Percentiles rank a stretch among this genome's conserved stretches.
Conservation (phyloP, 2,113 vertebrate genomes). For the Mungos mungo region DNA sequence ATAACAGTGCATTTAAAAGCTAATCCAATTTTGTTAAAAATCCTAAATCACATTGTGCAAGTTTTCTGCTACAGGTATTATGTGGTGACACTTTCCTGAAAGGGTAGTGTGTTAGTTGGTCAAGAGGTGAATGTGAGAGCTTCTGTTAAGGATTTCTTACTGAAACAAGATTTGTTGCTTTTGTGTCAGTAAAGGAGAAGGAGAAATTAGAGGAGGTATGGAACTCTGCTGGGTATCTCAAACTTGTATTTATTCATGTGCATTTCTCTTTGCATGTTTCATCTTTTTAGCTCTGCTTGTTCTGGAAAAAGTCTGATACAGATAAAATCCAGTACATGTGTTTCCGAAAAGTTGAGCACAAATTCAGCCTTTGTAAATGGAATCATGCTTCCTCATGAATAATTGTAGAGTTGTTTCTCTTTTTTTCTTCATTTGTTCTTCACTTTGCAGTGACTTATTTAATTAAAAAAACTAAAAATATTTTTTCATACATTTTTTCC, state of each 20-base stretch:
- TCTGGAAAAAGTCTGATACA: neutral
- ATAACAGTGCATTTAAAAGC: neutral
- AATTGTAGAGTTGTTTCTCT: neutral
- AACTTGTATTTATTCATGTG: neutral
- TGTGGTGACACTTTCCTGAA: neutral
- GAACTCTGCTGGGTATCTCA: neutral
- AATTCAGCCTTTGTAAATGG: neutral
- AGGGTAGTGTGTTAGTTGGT: neutral
- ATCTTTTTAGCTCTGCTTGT: neutral
- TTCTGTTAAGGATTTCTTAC: neutral
- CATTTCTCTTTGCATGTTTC: slow-evolving; percentile 1
- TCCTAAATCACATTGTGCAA: neutral
- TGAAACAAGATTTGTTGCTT: neutral
- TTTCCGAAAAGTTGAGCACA: slow-evolving; percentile 26
- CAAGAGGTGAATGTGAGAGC: neutral
- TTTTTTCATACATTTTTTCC: neutral
- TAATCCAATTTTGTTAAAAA: neutral
- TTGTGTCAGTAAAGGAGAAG: neutral
- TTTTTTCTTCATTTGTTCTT: neutral
- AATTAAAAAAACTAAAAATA: neutral
- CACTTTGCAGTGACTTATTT: neutral
- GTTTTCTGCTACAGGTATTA: neutral
- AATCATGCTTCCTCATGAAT: neutral
- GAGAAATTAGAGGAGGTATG: neutral
- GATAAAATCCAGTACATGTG: neutral